These are phyloP conservation scores for Drosophila chauvacae DNA, from an alignment of 1,140 invertebrate species.

Conservation along the genomic window DNA sequence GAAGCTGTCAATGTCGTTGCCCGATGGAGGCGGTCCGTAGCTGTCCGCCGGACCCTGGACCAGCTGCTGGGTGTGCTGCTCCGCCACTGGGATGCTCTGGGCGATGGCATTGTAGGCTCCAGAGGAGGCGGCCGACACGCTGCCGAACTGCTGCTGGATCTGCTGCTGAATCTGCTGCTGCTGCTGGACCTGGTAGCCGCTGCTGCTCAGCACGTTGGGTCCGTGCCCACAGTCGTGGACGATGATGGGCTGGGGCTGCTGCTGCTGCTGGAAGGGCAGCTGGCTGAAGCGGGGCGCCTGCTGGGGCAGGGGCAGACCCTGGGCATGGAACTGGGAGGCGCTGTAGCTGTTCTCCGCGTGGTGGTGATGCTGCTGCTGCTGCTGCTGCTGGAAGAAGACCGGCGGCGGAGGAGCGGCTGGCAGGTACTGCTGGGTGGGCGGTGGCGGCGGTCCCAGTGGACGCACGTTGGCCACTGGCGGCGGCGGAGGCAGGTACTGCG, in stretches of 20 bases:
- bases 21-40: conserved; percentile 73
- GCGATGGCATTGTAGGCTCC: conserved; percentile 70
- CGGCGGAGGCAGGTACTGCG: conserved; percentile 35
- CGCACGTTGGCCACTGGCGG: conserved; percentile 39
- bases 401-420: conserved; percentile 31
- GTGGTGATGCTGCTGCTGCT: conserved; percentile 54
- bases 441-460: conserved; percentile 46
- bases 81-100: conserved; percentile 81
- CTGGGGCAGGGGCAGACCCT: conserved; percentile 66
- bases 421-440: conserved; percentile 55
- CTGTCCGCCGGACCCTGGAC: conserved; percentile 55
- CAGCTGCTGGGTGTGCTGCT: conserved; percentile 84
- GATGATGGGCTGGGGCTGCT: conserved; percentile 55
- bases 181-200: conserved; percentile 67
- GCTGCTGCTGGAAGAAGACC: conserved; percentile 38
- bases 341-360: conserved; percentile 64
- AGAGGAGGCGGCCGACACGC: conserved; percentile 46
- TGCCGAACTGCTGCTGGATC: conserved; percentile 51
- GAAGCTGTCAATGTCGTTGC: conserved; percentile 58
- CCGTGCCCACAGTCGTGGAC: conserved; percentile 79
- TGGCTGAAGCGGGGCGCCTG: conserved; percentile 69
- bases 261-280: conserved; percentile 30
- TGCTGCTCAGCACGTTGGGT: conserved; percentile 71
- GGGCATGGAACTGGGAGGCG: conserved; percentile 64
- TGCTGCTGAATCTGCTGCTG: conserved; percentile 35